These are phyloP conservation scores for Spea hammondii DNA, from an alignment of 2,797 vertebrate genomes.

Conservation along the genomic window DNA sequence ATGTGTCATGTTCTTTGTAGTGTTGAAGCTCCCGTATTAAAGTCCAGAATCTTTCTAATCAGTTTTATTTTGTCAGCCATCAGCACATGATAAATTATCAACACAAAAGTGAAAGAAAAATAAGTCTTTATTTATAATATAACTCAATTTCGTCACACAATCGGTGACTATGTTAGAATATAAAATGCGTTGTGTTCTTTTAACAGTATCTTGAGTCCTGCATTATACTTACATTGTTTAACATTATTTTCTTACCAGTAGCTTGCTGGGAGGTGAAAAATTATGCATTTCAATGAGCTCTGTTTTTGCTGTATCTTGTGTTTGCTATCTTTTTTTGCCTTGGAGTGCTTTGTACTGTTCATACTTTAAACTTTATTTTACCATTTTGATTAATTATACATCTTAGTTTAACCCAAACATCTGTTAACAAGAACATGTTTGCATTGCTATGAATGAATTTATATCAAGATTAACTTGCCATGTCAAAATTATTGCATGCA, in stretches of 20 bases:
- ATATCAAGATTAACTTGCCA: constrained; percentile 2
- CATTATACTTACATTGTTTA: neutral
- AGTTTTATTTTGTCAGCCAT: too few species aligned
- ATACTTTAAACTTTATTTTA: neutral
- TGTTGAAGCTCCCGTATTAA: too few species aligned
- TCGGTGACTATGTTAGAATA: too few species aligned
- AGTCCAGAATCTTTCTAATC: too few species aligned
- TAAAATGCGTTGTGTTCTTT: too few species aligned
- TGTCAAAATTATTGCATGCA: neutral
- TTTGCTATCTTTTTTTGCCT: neutral
- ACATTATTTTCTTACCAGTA: neutral
- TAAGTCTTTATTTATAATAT: too few species aligned
- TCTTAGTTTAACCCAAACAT: constrained; percentile 1
- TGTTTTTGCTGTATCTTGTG: too few species aligned
- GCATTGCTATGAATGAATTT: neutral
- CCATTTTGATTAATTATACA: neutral
- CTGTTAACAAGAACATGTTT: neutral
- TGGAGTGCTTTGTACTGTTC: neutral
- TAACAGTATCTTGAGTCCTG: neutral
- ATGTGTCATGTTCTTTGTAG: too few species aligned
- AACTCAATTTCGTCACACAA: too few species aligned
- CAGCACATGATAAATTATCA: too few species aligned
- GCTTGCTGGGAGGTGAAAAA: neutral
- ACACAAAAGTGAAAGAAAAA: too few species aligned
- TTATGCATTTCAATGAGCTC: neutral